Conservation (phyloP, 2,113 vertebrate genomes). For the Sylvietta virens region DNA sequence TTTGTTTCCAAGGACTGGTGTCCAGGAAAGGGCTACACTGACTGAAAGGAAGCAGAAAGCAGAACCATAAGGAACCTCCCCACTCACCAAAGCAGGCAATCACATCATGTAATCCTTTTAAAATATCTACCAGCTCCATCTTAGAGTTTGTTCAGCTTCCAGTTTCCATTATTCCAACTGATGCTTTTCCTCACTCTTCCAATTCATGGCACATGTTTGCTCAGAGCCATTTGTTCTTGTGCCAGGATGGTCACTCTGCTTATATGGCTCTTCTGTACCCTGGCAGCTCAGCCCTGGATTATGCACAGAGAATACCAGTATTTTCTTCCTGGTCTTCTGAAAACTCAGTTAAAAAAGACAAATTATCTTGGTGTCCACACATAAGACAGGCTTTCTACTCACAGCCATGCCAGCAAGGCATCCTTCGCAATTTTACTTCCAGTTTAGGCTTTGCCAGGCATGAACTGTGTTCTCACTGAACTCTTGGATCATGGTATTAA, state of each 20-base stretch:
- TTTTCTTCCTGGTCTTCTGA: background rate
- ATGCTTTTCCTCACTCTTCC: background rate
- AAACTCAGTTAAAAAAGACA: background rate
- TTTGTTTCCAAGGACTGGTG: background rate
- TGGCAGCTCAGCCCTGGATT: background rate
- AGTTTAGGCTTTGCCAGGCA: background rate
- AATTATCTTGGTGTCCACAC: background rate
- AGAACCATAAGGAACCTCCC: background rate
- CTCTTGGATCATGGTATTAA: background rate
- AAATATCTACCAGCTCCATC: background rate
- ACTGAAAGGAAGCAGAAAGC: background rate
- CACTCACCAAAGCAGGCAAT: background rate
- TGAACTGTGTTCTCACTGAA: background rate
- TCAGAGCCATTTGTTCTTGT: background rate
- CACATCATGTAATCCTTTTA: background rate
- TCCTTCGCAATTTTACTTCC: background rate
- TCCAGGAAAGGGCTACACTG: background rate
- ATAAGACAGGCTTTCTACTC: background rate
- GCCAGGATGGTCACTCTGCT: background rate
- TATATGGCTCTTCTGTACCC: background rate
- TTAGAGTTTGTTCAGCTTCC: background rate
- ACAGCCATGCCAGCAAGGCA: background rate
- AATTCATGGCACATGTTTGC: background rate
- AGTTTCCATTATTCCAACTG: background rate
- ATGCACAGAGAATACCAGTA: background rate